These are phyloP conservation scores for Gymnoscopelus microlampas DNA, from an alignment of 2,797 vertebrate species.

Conservation along the genomic window DNA sequence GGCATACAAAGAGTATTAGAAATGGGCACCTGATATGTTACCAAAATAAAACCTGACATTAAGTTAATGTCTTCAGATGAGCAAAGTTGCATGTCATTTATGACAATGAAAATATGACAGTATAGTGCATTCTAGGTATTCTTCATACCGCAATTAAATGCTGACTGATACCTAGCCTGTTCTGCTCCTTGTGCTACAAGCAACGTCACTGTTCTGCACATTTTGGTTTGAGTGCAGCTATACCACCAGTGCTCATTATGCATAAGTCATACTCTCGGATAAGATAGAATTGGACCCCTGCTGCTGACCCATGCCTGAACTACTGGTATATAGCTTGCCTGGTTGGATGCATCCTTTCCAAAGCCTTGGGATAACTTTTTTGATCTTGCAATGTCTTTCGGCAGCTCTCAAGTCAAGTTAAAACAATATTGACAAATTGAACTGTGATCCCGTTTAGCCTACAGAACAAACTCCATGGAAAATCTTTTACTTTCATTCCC, in stretches of 20 bases:
- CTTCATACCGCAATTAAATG: too few relatives aligned
- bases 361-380: not conserved
- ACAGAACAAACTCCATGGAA: slow-evolving; percentile 12
- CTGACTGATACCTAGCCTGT: too few relatives aligned
- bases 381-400: not conserved
- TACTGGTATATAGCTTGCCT: not conserved
- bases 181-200: too few relatives aligned
- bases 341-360: not conserved
- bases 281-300: not conserved
- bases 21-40: too few relatives aligned
- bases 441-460: slow-evolving; percentile 24
- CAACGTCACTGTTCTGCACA: too few relatives aligned
- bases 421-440: slow-evolving; percentile 26
- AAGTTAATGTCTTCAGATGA: too few relatives aligned
- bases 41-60: too few relatives aligned
- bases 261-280: not conserved
- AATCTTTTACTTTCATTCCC: not conserved
- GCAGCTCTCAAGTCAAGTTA: slow-evolving; percentile 3
- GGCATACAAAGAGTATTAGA: too few relatives aligned
- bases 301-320: not conserved
- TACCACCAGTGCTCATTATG: not conserved
- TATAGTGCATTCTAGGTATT: too few relatives aligned
- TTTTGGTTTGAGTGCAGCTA: not conserved
- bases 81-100: too few relatives aligned
- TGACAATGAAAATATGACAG: too few relatives aligned